phyloP scores from a whole-genome alignment of 2,888 invertebrate genomes.

The Atrina japonica region DNA sequence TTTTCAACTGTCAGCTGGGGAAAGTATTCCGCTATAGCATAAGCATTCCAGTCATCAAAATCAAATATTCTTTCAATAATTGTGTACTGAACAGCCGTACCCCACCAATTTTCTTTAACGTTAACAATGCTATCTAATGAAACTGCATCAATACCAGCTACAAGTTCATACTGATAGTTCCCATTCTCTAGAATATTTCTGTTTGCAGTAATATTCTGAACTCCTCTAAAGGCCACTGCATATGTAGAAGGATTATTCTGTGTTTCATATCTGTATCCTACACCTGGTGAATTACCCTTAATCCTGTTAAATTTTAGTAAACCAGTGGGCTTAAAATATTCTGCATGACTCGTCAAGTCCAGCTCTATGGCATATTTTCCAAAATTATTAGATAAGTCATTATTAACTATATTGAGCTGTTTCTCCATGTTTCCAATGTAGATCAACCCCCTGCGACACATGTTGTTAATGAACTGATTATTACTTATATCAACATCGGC shows the following conservation, averaged over 20 bases:
- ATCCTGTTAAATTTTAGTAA: constrained; percentile 73
- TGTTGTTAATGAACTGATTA: constrained; percentile 92
- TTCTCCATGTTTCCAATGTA: constrained; percentile 95
- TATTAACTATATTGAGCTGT: constrained; percentile 90
- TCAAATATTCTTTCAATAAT: constrained; percentile 95
- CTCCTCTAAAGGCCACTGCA: constrained; percentile 94
- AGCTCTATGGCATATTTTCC: constrained; percentile 93
- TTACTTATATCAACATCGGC: constrained; percentile 92
- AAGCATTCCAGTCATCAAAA: constrained; percentile 99
- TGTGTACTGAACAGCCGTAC: constrained; percentile 86
- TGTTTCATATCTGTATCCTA: constrained; percentile 45
- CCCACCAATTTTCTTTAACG: constrained; percentile 98
- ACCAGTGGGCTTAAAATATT: constrained; percentile 89
- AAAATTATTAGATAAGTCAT: constrained; percentile 89
- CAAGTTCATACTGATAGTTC: constrained; percentile 88
- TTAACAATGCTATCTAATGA: constrained; percentile 92
- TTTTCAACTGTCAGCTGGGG: constrained; percentile 89
- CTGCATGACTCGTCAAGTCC: constrained; percentile 94
- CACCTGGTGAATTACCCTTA: constrained; percentile 59
- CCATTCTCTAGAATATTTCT: constrained; percentile 91
- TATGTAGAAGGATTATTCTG: constrained; percentile 82
- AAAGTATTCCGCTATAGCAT: constrained; percentile 93
- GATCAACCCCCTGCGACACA: constrained; percentile 83
- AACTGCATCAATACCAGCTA: constrained; percentile 93
- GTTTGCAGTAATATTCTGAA: constrained; percentile 95